Evolutionary conservation across 2,113 vertebrate species (phyloP).

Genomic region (Prinia subflava): DNA sequence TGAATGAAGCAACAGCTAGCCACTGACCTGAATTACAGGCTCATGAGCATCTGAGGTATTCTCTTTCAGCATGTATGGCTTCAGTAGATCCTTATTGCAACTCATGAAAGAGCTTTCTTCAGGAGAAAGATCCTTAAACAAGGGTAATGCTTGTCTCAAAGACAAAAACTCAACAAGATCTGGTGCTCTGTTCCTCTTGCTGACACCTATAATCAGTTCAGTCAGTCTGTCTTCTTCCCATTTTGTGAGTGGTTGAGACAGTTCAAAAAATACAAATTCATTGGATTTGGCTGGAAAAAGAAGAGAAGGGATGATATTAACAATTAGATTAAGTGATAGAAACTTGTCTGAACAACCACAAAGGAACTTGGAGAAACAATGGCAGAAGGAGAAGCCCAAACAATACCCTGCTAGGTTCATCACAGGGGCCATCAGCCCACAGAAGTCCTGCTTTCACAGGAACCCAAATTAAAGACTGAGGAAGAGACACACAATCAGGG

Average conservation of each 20-base stretch:
- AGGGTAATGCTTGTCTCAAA: constrained; percentile 63
- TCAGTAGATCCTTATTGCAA: constrained; percentile 45
- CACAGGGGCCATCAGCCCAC: background rate
- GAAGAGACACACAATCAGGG: accelerated
- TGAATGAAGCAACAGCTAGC: background rate
- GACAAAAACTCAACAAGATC: constrained; percentile 67
- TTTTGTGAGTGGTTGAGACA: constrained; percentile 58
- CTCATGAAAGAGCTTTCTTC: constrained; percentile 71
- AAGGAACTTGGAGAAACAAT: background rate
- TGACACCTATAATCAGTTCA: constrained; percentile 67
- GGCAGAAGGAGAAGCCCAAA: background rate
- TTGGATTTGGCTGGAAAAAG: constrained; percentile 64
- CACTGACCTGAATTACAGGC: constrained; percentile 63
- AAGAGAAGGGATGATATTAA: background rate
- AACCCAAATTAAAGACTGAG: background rate
- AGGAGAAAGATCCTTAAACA: constrained; percentile 69
- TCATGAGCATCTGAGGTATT: constrained; percentile 16
- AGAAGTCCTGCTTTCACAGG: background rate
- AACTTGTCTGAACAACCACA: background rate
- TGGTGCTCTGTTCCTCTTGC: constrained; percentile 62
- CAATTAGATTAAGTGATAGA: background rate
- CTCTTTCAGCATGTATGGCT: background rate
- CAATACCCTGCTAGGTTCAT: background rate
- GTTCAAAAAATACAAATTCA: constrained; percentile 77
- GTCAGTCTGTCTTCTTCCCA: constrained; percentile 64